Evolutionary conservation across 1,140 invertebrate species (phyloP), one percentile per base, ranked within the genome.

Genomic region (Delia radicum): DNA sequence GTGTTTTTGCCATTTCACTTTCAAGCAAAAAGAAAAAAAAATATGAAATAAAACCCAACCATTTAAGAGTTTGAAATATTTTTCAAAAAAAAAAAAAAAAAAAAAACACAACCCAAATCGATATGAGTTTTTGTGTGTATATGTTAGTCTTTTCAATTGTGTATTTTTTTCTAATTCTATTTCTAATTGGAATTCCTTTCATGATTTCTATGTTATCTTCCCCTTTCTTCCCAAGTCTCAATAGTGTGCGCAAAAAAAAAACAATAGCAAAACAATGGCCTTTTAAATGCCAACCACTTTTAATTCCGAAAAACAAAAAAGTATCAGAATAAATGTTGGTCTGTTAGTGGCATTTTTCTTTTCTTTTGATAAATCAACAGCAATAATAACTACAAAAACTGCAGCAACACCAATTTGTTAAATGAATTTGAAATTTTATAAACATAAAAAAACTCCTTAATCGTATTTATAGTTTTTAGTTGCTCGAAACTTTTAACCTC

Each of bases 151-250:
- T 55, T 55, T 21, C 18, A 8, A 21, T 55, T 55, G 3, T 55
- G n/a, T 33, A 28, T 69, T 27, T 37, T 69, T 37, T 69, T 27
- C 8, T 27, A 27, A 27, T 63, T 63, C 65, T 33, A 69, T 33
- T 69, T 33, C 65, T 69, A 69, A 69, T 69, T 69, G 65, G 37
- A 69, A 69, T 69, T 69, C 65, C 65, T 69, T 69, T 21, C 65
- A 69, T 18, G 29, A 33, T 69, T 69, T 37, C n/a, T 55, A 8
- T 24, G 4, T 18, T 55, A 8, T 55, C 21, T 21, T 55, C n/a
- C 24, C 13, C 21, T 7, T 55, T 55, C 48, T 15, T 15, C 7
- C 18, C 7, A 15, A 21, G n/a, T 18, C 46, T 55, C 48, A 21
- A 48, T n/a, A 48, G 18, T 33, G 33, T 13, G 13, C 33, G 13